phyloP scores from a whole-genome alignment of 1,140 invertebrate species.

The Drosophila nannoptera region DNA sequence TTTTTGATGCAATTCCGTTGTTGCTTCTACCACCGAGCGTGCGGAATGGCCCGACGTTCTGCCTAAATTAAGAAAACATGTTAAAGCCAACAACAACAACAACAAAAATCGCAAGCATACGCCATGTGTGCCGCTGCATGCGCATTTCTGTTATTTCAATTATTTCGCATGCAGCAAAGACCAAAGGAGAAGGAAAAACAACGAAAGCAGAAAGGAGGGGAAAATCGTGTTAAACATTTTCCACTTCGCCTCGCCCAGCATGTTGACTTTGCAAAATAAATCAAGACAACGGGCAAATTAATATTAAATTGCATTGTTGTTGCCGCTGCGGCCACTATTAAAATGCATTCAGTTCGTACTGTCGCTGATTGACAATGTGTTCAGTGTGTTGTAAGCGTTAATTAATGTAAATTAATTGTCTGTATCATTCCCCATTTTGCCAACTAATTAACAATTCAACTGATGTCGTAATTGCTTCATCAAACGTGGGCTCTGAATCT shows the following conservation, averaged over 20 bases:
- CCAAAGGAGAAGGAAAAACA: constrained; percentile 1
- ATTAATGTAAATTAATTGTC: constrained; percentile 34
- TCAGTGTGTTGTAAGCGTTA: constrained; percentile 15
- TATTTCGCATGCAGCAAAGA: constrained; percentile 41
- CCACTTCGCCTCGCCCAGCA: not conserved
- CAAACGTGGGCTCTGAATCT: not conserved
- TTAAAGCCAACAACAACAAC: constrained; percentile 27
- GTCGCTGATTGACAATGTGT: constrained; percentile 8
- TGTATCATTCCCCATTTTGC: constrained; percentile 18
- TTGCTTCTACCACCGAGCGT: constrained; percentile 15
- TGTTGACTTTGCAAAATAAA: constrained; percentile 23
- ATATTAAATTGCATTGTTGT: constrained; percentile 27
- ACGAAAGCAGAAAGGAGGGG: not conserved
- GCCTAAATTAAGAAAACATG: constrained; percentile 48
- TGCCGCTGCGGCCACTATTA: not conserved
- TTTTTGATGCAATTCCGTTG: constrained; percentile 1
- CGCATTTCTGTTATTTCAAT: constrained; percentile 47
- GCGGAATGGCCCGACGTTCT: constrained; percentile 35
- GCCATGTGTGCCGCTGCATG: constrained; percentile 4
- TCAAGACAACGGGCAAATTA: constrained; percentile 15
- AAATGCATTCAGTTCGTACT: not conserved
- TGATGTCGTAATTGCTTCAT: not conserved
- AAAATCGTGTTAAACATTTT: constrained; percentile 17
- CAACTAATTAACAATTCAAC: constrained; percentile 10
- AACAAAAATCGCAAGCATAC: constrained; percentile 16